Percentiles rank a stretch among this genome's conserved stretches.
These are phyloP conservation scores for Gymnocypris eckloni DNA, from an alignment of 2,797 vertebrate genomes.

Conservation along the genomic window DNA sequence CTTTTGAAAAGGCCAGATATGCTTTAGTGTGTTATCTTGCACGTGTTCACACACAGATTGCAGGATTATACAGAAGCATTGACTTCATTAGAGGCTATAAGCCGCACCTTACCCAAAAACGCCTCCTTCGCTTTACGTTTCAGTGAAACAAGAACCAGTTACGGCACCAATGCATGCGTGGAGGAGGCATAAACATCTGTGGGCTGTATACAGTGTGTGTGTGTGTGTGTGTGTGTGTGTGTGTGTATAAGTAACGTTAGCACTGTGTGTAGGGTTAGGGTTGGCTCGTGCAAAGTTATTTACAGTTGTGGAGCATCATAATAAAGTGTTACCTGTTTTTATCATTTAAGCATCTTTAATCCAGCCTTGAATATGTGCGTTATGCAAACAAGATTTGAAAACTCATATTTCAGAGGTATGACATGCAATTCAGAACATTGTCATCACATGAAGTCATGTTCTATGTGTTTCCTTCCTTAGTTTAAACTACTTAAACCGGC, in stretches of 20 bases:
- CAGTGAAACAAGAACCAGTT: conserved; percentile 24
- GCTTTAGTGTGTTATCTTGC: conserved; percentile 32
- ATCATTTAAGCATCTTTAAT: background rate
- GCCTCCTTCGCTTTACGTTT: conserved; percentile 15
- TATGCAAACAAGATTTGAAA: background rate
- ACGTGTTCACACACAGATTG: conserved; percentile 32
- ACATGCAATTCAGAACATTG: background rate
- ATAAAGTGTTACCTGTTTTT: background rate
- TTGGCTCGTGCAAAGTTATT: background rate
- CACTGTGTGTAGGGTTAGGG: background rate
- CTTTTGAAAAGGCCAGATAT: conserved; percentile 25
- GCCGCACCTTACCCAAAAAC: conserved; percentile 25
- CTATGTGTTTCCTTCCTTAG: too few species aligned
- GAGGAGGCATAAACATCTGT: background rate
- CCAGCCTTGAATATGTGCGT: background rate
- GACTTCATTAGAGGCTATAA: conserved; percentile 10
- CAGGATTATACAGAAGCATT: conserved; percentile 23
- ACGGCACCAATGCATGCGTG: background rate
- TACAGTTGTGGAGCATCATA: background rate
- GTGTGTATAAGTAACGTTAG: background rate
- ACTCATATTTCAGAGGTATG: background rate
- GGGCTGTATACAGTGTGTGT: background rate
- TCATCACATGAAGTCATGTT: background rate
- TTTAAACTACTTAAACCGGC: too few species aligned
- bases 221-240: background rate